Conservation (phyloP, 2,888 invertebrate genomes). For the Amphipoea oculea region DNA sequence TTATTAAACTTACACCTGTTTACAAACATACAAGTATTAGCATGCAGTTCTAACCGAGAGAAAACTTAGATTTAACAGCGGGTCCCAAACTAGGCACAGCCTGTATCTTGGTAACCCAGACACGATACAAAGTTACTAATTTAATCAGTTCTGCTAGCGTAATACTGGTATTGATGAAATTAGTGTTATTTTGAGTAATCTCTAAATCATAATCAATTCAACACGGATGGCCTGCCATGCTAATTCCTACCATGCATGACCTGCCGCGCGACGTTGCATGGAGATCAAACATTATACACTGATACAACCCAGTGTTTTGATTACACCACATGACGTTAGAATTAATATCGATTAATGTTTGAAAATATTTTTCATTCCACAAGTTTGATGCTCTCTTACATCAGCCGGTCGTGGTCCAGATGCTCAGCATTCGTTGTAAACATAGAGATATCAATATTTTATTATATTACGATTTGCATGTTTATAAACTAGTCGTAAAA, state of each 20-base stretch:
- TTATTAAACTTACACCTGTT: too few species aligned
- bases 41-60: too few species aligned
- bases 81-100: too few species aligned
- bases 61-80: too few species aligned
- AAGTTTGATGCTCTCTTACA: conserved; percentile 54
- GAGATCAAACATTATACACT: conserved; percentile 38
- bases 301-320: conserved; percentile 45
- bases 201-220: conserved; percentile 45
- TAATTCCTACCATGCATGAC: conserved; percentile 43
- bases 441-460: conserved; percentile 55
- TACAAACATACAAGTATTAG: too few species aligned
- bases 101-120: too few species aligned
- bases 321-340: conserved; percentile 26
- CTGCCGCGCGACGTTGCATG: conserved; percentile 8
- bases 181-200: conserved; percentile 26
- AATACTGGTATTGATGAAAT: too few species aligned
- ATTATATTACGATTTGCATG: conserved; percentile 19
- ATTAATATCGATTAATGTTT: conserved; percentile 30
- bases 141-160: too few species aligned
- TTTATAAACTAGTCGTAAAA: conserved; percentile 20
- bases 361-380: conserved; percentile 62
- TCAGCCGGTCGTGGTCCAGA: conserved; percentile 55
- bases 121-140: too few species aligned
- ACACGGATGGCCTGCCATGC: conserved; percentile 12
- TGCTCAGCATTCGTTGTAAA: conserved; percentile 59